Evolutionary conservation across 2,797 vertebrate species (phyloP), one percentile per base, ranked within the genome.

Genomic region (Mallotus villosus): DNA sequence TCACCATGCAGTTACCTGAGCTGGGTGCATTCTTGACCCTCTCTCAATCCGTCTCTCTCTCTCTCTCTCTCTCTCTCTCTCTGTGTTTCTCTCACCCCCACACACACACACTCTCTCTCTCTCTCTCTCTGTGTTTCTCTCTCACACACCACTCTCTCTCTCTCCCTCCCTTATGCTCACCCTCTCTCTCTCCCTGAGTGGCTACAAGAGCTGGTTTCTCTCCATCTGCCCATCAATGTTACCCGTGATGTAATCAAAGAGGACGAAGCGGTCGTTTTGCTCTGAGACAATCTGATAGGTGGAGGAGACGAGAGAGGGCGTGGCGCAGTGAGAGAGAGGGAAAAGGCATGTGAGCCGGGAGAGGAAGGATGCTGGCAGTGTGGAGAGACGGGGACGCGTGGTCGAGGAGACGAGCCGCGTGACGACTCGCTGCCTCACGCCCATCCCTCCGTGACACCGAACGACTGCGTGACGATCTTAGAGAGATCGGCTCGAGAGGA

Each of bases 161-260:
- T 82, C 67, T 64, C 59, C 11, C 66, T 74, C 58, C 41, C 76
- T 76, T 22, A 41, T 12, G 63, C 34, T 6, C 11, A 12, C 74
- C 74, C 77, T 55, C 64, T n/a, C n/a, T 32, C 41, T 37, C 63
- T 59, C 62, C 61, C 75, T 63, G 57, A 37, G 34, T 62, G 61
- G 67, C 84, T 93, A 93, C 72, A 88, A 85, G 82, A 83, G 78
- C 69, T 79, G 86, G 80, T 72, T 79, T 67, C 73, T 89, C 76
- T 91, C 90, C 83, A 86, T 81, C 79, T 91, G 91, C 62, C 78
- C 89, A 73, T 95, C 93, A 67, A 87, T 74, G 86, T 90, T 89
- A 82, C 92, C 90, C 4, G 90, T 91, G 90, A 95, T 93, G 91
- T 95, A 95, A 90, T 95, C 94, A 71, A 96, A 92, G 83, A 95